Base-by-base conservation (phyloP, 1,140 invertebrate species). In the Drosophila sp. region DNA sequence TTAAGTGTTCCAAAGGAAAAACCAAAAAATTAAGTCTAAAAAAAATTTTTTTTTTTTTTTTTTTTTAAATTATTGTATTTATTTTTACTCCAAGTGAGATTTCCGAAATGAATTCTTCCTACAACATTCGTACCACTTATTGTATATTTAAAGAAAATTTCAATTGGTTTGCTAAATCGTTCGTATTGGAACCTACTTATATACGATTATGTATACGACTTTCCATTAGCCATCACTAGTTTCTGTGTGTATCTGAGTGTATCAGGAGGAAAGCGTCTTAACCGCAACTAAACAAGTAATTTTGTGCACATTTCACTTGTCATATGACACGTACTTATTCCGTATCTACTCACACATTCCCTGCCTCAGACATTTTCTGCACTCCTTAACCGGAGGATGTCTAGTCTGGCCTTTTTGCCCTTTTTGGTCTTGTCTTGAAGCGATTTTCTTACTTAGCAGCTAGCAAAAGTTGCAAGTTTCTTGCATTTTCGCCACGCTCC, bases 281-380 rank as follows among this genome's bases (percentile, higher is more conserved):
- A 63, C 83, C 76, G 61, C 79, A 79, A 66, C 84, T 83, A 83
- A 87, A 89, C 84, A 87, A 87, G 83, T 89, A 89, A 87, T 89
- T 87, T 87, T 83, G 83, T 58, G 70, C 84, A 87, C 83, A 87
- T 87, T 87, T 87, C 83, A 87, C 83, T 87, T 87, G 83, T 87
- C 83, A 87, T 80, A 87, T 80, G 83, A 87, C 84, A 87, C 83
- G 83, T 87, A 79, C 74, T 84, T 79, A 71, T 61, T 70, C 33
- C 27, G 35, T 47, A 61, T 4, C 56, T 75, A 7, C 58, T 44
- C 38, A 33, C 57, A 35, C 11, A 7, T 25, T 11, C 47, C 10
- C 8, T 17, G 2, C 3, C 17, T n/a, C 6, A 11, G 35, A 3
- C 47, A 33, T 30, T n/a, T 44, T 38, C 11, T 30, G 6, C 25